phyloP scores from a whole-genome alignment of 1,140 invertebrate species.

The Apis cerana region DNA sequence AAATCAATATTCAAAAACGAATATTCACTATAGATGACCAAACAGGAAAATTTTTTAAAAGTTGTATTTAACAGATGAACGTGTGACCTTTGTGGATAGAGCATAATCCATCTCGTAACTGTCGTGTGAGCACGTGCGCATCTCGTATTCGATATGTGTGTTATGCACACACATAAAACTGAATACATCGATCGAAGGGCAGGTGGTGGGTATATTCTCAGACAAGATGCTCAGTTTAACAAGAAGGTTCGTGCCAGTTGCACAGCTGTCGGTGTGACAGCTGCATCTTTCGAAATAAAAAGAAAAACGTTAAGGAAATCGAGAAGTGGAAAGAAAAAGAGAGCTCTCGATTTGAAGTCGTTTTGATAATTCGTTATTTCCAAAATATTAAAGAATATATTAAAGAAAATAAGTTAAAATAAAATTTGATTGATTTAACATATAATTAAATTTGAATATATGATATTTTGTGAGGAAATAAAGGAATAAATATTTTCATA shows the following conservation, averaged over 20 bases:
- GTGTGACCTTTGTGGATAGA: slow-evolving; percentile 36
- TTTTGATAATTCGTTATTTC: background rate
- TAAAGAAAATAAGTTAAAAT: background rate
- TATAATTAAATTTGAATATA: background rate
- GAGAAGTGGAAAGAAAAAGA: background rate
- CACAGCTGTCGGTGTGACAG: slow-evolving; percentile 73
- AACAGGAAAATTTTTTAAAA: slow-evolving; percentile 1
- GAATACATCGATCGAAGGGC: slow-evolving; percentile 44
- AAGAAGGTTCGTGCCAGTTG: slow-evolving; percentile 67
- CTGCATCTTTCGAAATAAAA: slow-evolving; percentile 67
- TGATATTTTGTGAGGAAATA: background rate
- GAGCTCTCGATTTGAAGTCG: background rate
- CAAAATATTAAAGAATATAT: no score
- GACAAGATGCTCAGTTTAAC: slow-evolving; percentile 69
- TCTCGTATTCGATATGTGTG: no score
- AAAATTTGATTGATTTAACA: background rate
- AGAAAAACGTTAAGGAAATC: slow-evolving; percentile 42
- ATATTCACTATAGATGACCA: background rate
- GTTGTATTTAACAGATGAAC: slow-evolving; percentile 51
- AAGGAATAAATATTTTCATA: background rate
- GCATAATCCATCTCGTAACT: slow-evolving; percentile 50
- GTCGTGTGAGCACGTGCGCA: slow-evolving; percentile 41
- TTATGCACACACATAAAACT: background rate
- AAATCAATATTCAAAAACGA: slow-evolving; percentile 18
- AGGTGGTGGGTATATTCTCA: slow-evolving; percentile 68